Evolutionary conservation across 2,113 vertebrate genomes (phyloP), one percentile per base, ranked within the genome.

Genomic region (Oreochromis aureus): DNA sequence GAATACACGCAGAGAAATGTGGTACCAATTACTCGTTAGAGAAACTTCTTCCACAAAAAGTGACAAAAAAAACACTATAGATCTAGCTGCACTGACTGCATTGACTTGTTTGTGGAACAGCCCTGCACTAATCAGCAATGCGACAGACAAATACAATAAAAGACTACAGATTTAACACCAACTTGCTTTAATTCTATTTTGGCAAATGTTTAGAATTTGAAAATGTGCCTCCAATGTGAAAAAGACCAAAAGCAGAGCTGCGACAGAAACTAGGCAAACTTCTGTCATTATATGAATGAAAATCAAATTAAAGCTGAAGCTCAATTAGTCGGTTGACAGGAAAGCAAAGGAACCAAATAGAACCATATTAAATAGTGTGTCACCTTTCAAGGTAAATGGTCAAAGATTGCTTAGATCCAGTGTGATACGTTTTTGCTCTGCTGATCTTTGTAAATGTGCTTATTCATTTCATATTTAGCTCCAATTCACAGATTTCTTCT

Each of bases 21-120:
- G 80, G 16, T 11, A 63, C 87, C 89, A 90, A 86, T 91, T 89
- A 89, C 12, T 86, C 58, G 58, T 86, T 81, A 81, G 81, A 39
- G 59, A 89, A 88, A 90, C 78, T 51, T 53, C 41, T 69, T 44
- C 79, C 4, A 53, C 1, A n/a, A 30, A 79, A 73, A 15, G 48
- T 18, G 41, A 1, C 7, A 48, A 76, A 19, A 53, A 46, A 63
- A 19, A 6, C 32, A 39, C 39, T 44, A 12, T 10, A 86, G 32
- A 88, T 76, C 16, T 44, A 13, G 46, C 58, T 46, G 54, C 10
- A 71, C 59, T 48, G 41, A 73, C 61, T 87, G 54, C 58, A 69
- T 24, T 9, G 82, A 83, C 59, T 61, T 83, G 13, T 63, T 58
- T 8, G 78, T 19, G 54, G 30, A 24, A 85, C 53, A 91, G 80